Base-by-base conservation (phyloP, 37 sponge, comb jelly and placozoan species). In the Aplysina aerophoba region DNA sequence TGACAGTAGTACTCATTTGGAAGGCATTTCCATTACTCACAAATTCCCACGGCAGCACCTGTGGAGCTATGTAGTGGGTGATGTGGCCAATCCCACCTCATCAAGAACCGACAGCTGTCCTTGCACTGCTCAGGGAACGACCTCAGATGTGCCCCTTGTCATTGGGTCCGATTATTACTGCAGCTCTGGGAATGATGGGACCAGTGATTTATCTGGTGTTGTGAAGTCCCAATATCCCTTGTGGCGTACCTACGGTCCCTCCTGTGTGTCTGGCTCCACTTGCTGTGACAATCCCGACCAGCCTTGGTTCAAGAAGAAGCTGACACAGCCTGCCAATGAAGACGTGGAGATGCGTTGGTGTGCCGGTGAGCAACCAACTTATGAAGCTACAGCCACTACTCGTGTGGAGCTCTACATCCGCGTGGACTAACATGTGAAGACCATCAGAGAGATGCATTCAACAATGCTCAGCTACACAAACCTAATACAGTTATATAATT, bases 341-440 rank as follows among this genome's bases (percentile, higher is more conserved):
- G 38, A 75, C 22, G 54, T 75, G n/a, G 78, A 75, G 38, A 19
- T 75, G 50, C 33, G 37, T 54, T 75, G 78, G 78, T 75, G 78
- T 75, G 78, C 78, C 11, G 38, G 24, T 41, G 3, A 20, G 22
- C 1, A 0, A 21, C 41, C 40, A 24, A 24, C n/a, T 41, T 53
- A 75, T 39, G 78, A 69, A 69, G 71, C 71, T 12, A 44, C 50
- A 44, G 71, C 71, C 34, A 69, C 71, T 34, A 69, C 71, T 69
- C 35, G 34, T 30, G 71, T 69, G 33, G 35, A 31, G 28, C 33
- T 69, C 71, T 69, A 69, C 71, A 69, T 69, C 28, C 28, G 34
- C 13, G 71, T 69, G 17, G 34, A 17, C 6, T 62, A 62, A 44
- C n/a, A n/a, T n/a, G n/a, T n/a, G n/a, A n/a, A n/a, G n/a, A n/a